These are phyloP conservation scores for Myopa tessellatipennis DNA, from an alignment of 2,888 invertebrate species.

Conservation along the genomic window DNA sequence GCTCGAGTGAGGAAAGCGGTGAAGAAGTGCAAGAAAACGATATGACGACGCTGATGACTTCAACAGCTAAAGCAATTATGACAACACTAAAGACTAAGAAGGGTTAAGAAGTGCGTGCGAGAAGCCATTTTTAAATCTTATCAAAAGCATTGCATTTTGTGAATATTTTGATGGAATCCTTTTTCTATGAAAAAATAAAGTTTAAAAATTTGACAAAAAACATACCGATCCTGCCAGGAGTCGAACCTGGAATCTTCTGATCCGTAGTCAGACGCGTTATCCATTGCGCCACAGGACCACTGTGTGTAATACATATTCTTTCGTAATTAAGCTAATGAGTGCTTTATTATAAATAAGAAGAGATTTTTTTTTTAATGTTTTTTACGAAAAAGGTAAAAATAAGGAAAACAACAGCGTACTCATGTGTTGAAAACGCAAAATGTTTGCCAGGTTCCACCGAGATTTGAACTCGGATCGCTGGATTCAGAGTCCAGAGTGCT, in stretches of 20 bases:
- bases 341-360: not conserved
- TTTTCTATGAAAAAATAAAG: constrained; percentile 18
- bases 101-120: constrained; percentile 40
- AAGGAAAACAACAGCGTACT: too few species aligned
- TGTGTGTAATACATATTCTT: not conserved
- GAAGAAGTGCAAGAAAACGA: constrained; percentile 54
- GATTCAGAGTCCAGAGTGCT: constrained; percentile 66
- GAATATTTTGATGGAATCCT: not conserved
- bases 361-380: not conserved
- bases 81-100: constrained; percentile 39
- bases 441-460: constrained; percentile 59
- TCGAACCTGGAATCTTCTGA: constrained; percentile 70
- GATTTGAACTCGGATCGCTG: constrained; percentile 66
- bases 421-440: not conserved
- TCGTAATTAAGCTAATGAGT: not conserved
- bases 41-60: constrained; percentile 49
- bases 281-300: constrained; percentile 69
- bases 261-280: constrained; percentile 70
- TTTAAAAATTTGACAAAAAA: constrained; percentile 25
- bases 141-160: not conserved
- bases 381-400: too few species aligned
- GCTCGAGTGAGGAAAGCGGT: constrained; percentile 39
- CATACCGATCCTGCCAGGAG: constrained; percentile 68
- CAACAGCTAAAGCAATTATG: constrained; percentile 39
- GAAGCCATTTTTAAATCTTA: not conserved